Percentiles rank a stretch among this genome's conserved stretches.
Evolutionary conservation across 2,888 invertebrate genomes (phyloP).

Genomic region (Hipparchia semele): DNA sequence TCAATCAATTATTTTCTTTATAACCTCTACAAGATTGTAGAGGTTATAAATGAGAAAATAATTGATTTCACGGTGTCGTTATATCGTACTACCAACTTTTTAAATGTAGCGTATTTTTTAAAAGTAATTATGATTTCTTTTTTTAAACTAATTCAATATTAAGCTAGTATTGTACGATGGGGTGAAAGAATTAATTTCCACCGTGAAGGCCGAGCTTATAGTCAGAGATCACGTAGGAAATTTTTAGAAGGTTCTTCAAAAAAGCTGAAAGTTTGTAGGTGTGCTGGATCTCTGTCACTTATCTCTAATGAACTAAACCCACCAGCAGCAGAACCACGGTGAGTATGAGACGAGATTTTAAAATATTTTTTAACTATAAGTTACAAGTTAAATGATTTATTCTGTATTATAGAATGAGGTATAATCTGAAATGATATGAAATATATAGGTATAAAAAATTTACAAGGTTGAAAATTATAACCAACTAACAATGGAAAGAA

Average conservation of each 20-base stretch:
- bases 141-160: not conserved
- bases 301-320: not conserved
- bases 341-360: not conserved
- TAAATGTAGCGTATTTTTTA: not conserved
- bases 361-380: not conserved
- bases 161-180: not conserved
- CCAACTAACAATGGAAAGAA: too few species aligned
- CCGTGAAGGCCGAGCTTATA: conserved; percentile 19
- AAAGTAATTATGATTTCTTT: not conserved
- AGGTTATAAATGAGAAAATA: not conserved
- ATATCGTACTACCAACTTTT: not conserved
- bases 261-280: not conserved
- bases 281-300: not conserved
- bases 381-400: too few species aligned
- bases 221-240: not conserved
- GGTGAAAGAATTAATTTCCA: conserved; percentile 22
- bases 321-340: not conserved
- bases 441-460: too few species aligned
- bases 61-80: not conserved
- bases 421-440: too few species aligned
- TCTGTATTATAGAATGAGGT: too few species aligned
- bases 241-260: not conserved
- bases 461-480: too few species aligned
- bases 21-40: not conserved
- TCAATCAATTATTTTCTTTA: too few species aligned